Percentiles rank a stretch among this genome's conserved stretches.
Evolutionary conservation across 2,888 invertebrate genomes (phyloP).

Genomic region (Parnassius mnemosyne): DNA sequence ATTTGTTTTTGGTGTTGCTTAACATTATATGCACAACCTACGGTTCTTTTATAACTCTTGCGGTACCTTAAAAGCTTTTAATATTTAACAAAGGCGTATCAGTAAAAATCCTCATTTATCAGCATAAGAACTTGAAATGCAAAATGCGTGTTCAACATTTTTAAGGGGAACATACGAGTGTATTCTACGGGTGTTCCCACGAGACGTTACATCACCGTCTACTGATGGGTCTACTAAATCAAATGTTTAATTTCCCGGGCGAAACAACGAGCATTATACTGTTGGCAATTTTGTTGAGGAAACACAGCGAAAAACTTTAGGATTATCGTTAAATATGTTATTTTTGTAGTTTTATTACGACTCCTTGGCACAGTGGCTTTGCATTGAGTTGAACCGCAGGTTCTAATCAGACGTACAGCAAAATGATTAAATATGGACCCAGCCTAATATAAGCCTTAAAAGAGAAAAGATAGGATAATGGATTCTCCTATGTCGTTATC

Average conservation of each 20-base stretch:
- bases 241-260: slow-evolving; percentile 70
- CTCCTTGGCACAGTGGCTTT: too few relatives aligned
- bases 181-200: slow-evolving; percentile 50
- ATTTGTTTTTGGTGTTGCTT: slow-evolving; percentile 52
- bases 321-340: too few relatives aligned
- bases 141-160: slow-evolving; percentile 52
- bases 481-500: too few relatives aligned
- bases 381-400: too few relatives aligned
- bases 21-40: slow-evolving; percentile 47
- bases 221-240: slow-evolving; percentile 65
- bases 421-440: too few relatives aligned
- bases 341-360: too few relatives aligned
- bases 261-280: slow-evolving; percentile 59
- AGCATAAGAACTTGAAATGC: slow-evolving; percentile 41
- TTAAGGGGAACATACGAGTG: slow-evolving; percentile 48
- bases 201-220: slow-evolving; percentile 50
- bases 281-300: slow-evolving; percentile 39
- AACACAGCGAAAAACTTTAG: neutral
- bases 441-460: too few relatives aligned
- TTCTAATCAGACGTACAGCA: too few relatives aligned
- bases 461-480: too few relatives aligned
- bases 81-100: slow-evolving; percentile 5
- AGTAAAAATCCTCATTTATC: slow-evolving; percentile 2
- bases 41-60: slow-evolving; percentile 27
- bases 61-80: neutral